Percentiles rank a stretch among this genome's conserved stretches.
Evolutionary conservation across 2,797 vertebrate species (phyloP).

Genomic region (Aeoliscus strigatus): DNA sequence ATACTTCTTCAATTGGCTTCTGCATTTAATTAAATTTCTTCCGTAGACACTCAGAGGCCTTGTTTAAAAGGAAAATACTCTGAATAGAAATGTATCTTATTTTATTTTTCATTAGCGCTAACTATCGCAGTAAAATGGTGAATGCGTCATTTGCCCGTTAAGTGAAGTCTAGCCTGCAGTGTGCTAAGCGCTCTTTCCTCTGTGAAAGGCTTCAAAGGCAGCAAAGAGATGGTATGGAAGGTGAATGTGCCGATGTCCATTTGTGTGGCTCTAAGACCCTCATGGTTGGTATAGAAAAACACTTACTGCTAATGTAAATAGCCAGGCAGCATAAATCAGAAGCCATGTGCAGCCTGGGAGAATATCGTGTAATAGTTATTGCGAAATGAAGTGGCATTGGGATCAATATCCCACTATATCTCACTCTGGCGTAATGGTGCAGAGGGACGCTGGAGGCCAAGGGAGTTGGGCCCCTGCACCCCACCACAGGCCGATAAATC

Average conservation of each 20-base stretch:
- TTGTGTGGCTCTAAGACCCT: slow-evolving; percentile 59
- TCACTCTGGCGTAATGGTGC: slow-evolving; percentile 92
- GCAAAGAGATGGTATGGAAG: slow-evolving; percentile 58
- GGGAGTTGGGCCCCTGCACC: slow-evolving; percentile 90
- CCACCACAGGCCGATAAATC: slow-evolving; percentile 93
- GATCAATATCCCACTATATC: slow-evolving; percentile 98
- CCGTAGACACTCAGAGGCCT: slow-evolving; percentile 12
- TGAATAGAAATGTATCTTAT: slow-evolving; percentile 6
- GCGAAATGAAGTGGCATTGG: slow-evolving; percentile 94
- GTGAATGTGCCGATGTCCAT: slow-evolving; percentile 62
- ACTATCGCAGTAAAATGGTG: background rate
- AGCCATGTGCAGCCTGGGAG: slow-evolving; percentile 66
- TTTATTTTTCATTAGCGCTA: slow-evolving; percentile 2
- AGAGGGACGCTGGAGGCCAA: slow-evolving; percentile 92
- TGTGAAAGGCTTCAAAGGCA: slow-evolving; percentile 50
- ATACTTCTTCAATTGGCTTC: slow-evolving; percentile 46
- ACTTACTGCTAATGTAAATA: slow-evolving; percentile 83
- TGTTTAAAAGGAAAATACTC: background rate
- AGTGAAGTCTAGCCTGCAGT: slow-evolving; percentile 30
- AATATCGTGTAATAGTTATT: slow-evolving; percentile 95
- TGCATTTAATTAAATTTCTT: slow-evolving; percentile 35
- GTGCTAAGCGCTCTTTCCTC: slow-evolving; percentile 42
- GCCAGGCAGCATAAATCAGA: slow-evolving; percentile 80
- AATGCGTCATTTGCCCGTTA: no score
- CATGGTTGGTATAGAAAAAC: slow-evolving; percentile 77